A percentile compares a stretch with the other conserved stretches of the same genome.
Conservation (phyloP, 1,140 invertebrate genomes). For the Vanessa atalanta region DNA sequence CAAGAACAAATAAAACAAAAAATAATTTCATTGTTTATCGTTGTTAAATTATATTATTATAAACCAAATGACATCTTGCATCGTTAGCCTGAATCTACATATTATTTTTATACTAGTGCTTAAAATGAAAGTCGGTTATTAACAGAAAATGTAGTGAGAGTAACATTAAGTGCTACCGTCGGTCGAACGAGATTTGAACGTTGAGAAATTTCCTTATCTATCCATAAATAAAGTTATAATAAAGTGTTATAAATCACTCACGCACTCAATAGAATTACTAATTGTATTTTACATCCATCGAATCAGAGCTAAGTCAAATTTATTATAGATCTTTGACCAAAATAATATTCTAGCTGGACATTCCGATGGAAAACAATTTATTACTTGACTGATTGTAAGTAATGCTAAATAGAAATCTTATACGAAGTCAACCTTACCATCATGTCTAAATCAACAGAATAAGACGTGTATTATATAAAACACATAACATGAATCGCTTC, state of each 20-base stretch:
- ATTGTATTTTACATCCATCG: slow-evolving; percentile 5
- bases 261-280: background rate
- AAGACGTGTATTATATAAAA: too few species aligned
- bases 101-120: slow-evolving; percentile 26
- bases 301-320: background rate
- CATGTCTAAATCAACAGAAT: too few species aligned
- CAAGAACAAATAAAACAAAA: too few species aligned
- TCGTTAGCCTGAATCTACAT: slow-evolving; percentile 15
- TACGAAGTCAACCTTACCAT: too few species aligned
- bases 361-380: too few species aligned
- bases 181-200: slow-evolving; percentile 33
- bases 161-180: slow-evolving; percentile 34
- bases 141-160: slow-evolving; percentile 40
- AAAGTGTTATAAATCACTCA: slow-evolving; percentile 15
- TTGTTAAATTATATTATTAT: background rate
- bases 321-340: too few species aligned
- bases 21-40: too few species aligned
- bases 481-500: too few species aligned
- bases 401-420: too few species aligned
- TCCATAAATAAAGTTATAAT: slow-evolving; percentile 28
- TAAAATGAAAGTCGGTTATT: slow-evolving; percentile 37
- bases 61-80: background rate
- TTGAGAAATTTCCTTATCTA: slow-evolving; percentile 38
- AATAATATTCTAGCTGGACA: too few species aligned
- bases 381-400: too few species aligned